Conservation (phyloP, 2,888 invertebrate genomes). For the Drosophila paramelanica region DNA sequence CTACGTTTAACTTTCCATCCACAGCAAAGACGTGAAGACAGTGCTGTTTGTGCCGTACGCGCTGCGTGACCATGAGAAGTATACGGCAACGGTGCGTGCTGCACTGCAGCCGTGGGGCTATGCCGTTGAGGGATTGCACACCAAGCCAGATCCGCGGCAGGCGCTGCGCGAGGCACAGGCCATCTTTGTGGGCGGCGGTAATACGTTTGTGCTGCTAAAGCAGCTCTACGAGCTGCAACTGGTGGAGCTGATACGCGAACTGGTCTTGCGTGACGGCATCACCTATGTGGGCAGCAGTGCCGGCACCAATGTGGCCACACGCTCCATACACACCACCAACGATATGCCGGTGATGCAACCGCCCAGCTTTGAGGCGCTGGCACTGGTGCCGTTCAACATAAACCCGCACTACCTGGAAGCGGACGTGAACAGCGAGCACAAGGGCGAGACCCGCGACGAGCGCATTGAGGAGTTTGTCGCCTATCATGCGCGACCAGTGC, state of each 20-base stretch:
- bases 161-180: constrained; percentile 88
- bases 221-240: constrained; percentile 89
- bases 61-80: constrained; percentile 88
- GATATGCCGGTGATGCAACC: constrained; percentile 95
- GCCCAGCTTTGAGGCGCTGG: constrained; percentile 89
- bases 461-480: constrained; percentile 89
- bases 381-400: constrained; percentile 92
- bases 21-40: constrained; percentile 88
- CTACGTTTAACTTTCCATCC: constrained; percentile 37
- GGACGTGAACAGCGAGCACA: constrained; percentile 87
- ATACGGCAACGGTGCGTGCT: constrained; percentile 87
- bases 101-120: constrained; percentile 89
- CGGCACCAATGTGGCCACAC: constrained; percentile 93
- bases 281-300: constrained; percentile 93
- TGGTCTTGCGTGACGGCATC: constrained; percentile 88
- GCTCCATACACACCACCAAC: constrained; percentile 92
- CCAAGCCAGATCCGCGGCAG: constrained; percentile 86
- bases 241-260: constrained; percentile 87
- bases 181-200: constrained; percentile 92
- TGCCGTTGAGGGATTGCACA: constrained; percentile 89
- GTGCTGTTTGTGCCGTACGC: constrained; percentile 92
- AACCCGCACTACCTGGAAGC: constrained; percentile 93
- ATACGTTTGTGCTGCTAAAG: constrained; percentile 91
- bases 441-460: constrained; percentile 92
- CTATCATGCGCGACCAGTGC: constrained; percentile 87